These are phyloP conservation scores for Doris montereyensis DNA, from an alignment of 2,888 invertebrate genomes.

Conservation along the genomic window DNA sequence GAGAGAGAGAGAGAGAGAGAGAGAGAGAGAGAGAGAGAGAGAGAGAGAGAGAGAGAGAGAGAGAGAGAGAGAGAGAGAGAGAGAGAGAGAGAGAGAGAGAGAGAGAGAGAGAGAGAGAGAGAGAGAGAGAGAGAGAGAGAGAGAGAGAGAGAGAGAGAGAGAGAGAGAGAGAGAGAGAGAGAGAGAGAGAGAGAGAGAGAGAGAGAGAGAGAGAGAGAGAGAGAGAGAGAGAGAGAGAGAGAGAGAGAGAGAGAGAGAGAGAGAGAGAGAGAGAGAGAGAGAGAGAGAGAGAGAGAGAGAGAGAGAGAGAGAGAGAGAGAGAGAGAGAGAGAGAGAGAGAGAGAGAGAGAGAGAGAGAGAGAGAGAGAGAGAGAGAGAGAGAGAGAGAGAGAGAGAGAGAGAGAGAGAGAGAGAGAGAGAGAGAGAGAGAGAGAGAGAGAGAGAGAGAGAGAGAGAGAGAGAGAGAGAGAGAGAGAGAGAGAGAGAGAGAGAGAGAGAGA, in stretches of 20 bases:
- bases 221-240: neutral
- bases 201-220: neutral
- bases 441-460: neutral
- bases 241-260: neutral
- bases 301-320: neutral
- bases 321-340: neutral
- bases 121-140: constrained; percentile 11
- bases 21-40: constrained; percentile 9
- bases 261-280: neutral
- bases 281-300: neutral
- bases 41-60: neutral
- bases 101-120: neutral
- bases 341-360: neutral
- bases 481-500: neutral
- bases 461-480: neutral
- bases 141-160: constrained; percentile 17
- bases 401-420: neutral
- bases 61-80: neutral
- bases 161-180: constrained; percentile 17
- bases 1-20: constrained; percentile 15
- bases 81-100: neutral
- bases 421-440: neutral
- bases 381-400: neutral
- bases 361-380: neutral
- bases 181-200: constrained; percentile 8